Percentiles rank a stretch among this genome's conserved stretches.
These are phyloP conservation scores for Microcebus lehilahytsara DNA, from an alignment of 2,113 vertebrate genomes.

Conservation along the genomic window DNA sequence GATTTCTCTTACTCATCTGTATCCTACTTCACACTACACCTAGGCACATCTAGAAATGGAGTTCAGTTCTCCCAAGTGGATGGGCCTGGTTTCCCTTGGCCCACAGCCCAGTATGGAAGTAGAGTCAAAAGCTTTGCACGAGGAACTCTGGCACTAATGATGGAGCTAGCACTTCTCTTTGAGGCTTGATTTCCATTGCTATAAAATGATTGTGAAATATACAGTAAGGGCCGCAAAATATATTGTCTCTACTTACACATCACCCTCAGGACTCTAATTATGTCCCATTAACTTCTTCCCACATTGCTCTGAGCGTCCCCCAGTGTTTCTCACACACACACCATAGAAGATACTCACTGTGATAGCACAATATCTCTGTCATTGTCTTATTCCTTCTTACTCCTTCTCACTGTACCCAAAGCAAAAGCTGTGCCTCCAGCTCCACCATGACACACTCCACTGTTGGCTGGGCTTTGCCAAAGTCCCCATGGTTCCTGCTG, in stretches of 20 bases:
- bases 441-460: neutral
- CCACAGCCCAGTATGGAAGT: neutral
- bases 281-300: neutral
- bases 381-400: neutral
- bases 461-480: neutral
- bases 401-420: neutral
- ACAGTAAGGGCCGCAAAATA: neutral
- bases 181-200: neutral
- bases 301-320: neutral
- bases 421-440: no score
- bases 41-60: neutral
- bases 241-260: neutral
- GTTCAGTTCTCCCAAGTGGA: neutral
- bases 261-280: neutral
- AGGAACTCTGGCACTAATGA: neutral
- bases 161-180: neutral
- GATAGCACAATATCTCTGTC: neutral
- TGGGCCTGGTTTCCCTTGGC: neutral
- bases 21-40: neutral
- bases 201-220: neutral
- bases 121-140: neutral
- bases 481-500: neutral
- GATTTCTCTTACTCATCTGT: neutral
- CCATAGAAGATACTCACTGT: neutral
- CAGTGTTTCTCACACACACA: neutral